These are phyloP conservation scores for Apodemia mormo DNA, from an alignment of 2,888 invertebrate genomes.

Conservation along the genomic window DNA sequence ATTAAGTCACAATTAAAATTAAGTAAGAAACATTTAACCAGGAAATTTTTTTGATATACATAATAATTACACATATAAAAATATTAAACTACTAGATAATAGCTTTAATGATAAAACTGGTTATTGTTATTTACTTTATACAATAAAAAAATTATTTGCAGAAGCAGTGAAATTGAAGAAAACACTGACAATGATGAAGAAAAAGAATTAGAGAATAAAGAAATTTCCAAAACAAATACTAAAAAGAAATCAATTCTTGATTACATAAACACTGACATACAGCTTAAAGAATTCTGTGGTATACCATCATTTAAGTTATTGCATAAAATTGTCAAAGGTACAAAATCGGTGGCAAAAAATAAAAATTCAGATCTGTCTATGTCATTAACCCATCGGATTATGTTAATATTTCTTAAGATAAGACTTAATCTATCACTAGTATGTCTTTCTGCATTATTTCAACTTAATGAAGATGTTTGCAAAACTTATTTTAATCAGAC, in stretches of 20 bases:
- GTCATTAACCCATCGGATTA: neutral
- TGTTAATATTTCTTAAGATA: neutral
- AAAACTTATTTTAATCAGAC: conserved; percentile 6
- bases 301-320: neutral
- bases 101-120: too few relatives aligned
- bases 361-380: neutral
- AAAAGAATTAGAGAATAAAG: neutral
- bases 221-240: neutral
- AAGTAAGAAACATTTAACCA: too few relatives aligned
- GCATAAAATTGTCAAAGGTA: conserved; percentile 1
- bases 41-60: too few relatives aligned
- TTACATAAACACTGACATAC: neutral
- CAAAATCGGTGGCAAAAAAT: neutral
- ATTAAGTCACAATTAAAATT: too few relatives aligned
- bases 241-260: neutral
- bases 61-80: too few relatives aligned
- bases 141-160: neutral
- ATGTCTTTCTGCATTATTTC: conserved; percentile 11
- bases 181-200: neutral
- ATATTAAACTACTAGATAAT: too few relatives aligned
- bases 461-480: conserved; percentile 4
- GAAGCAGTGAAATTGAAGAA: neutral
- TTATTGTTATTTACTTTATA: too few relatives aligned
- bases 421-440: neutral
- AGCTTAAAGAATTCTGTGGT: conserved; percentile 5